phyloP scores from a whole-genome alignment of 2,888 invertebrate species.

The Tenthredo notha region DNA sequence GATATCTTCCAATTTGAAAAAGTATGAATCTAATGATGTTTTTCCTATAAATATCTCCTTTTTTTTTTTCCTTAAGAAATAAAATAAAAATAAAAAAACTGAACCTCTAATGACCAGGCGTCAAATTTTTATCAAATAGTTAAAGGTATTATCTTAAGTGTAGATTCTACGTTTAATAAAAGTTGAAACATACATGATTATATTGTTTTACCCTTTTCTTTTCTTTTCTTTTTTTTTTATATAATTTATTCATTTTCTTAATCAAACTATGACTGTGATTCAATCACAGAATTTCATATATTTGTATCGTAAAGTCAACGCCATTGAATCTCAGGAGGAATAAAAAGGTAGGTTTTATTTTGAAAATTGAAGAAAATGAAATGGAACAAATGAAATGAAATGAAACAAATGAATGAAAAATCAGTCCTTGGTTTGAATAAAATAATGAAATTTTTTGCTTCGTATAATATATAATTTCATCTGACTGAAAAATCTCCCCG shows the following conservation, averaged over 20 bases:
- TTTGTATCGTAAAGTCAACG: background rate
- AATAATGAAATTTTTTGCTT: background rate
- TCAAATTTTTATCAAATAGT: constrained; percentile 4
- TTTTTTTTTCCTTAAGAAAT: background rate
- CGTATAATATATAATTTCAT: background rate
- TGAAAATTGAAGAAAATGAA: background rate
- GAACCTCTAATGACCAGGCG: background rate
- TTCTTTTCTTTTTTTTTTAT: constrained; percentile 1
- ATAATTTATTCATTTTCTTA: background rate
- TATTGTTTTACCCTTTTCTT: background rate
- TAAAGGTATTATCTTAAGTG: constrained; percentile 21
- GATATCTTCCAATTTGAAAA: background rate
- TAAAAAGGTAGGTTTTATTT: background rate
- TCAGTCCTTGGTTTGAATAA: background rate
- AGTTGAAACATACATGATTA: constrained; percentile 20
- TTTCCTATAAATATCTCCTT: background rate
- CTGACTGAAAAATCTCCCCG: background rate
- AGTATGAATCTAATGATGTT: background rate
- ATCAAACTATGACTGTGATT: background rate
- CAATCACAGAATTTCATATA: background rate
- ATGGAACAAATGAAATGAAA: no score
- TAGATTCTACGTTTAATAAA: constrained; percentile 32
- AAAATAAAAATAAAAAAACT: background rate
- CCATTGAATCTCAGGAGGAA: background rate
- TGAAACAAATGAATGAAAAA: background rate